Evolutionary conservation across 2,797 vertebrate genomes (phyloP), one percentile per base, ranked within the genome.

Genomic region (Enteromius anoplus): DNA sequence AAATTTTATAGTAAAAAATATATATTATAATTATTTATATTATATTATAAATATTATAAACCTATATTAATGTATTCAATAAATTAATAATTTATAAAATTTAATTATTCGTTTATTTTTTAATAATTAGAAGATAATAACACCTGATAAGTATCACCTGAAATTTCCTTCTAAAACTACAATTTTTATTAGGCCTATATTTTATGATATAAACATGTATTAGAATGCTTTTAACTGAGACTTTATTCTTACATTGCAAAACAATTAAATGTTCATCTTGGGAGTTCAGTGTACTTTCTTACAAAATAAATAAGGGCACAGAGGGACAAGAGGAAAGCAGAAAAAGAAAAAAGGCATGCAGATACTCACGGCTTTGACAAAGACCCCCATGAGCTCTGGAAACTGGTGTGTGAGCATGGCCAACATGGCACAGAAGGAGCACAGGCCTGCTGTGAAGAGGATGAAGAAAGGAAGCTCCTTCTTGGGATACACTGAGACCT

Each of bases 401-500:
- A 99, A 99, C 92, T 99, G 98, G 93, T 99, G 98, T 17, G 97
- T 99, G 84, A 99, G 97, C 90, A 99, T 96, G 82, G 98, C 98
- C 91, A 99, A 94, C 97, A 99, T 96, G 87, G 98, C 98, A 29
- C 98, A 98, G 86, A 98, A 99, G 88, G 98, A 99, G 85, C 98
- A 99, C 77, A 99, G 95, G 88, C 98, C 98, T 86, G 98, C 98
- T 91, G 98, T 99, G 95, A 99, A 99, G 89, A 99, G 97, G 92
- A 99, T 98, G 94, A 99, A 99, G 92, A 99, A 99, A 76, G 98
- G 98, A 87, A 99, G 96, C 83, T 99, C 98, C 93, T 98, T 99
- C 94, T 99, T 98, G 34, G 98, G 98, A 90, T 99, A 99, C 85
- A 99, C 97, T 5, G 98, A 99, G 90, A 99, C 97, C 91, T 98